Conservation (phyloP, 2,113 vertebrate species). For the Erpornis zantholeuca region DNA sequence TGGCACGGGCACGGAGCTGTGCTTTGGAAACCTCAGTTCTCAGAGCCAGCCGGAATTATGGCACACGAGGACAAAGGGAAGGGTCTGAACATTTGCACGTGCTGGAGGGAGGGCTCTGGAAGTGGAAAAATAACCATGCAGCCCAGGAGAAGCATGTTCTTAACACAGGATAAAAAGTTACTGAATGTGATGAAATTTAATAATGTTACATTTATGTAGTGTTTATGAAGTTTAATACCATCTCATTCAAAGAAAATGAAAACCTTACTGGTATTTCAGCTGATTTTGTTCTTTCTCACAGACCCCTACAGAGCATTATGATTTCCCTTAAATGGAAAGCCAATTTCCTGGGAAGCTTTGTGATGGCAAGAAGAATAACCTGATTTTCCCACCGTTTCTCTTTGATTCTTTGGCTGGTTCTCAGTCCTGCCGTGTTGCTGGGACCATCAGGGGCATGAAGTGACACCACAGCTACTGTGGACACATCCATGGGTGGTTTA, state of each 20-base stretch:
- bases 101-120: not conserved
- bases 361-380: not conserved
- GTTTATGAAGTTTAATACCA: not conserved
- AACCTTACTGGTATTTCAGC: not conserved
- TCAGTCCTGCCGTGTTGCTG: not conserved
- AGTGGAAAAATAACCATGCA: not conserved
- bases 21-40: not conserved
- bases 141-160: not conserved
- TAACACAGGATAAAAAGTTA: not conserved
- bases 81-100: not conserved
- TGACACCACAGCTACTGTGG: not conserved
- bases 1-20: not conserved
- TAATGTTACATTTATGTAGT: not conserved
- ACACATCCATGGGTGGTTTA: not conserved
- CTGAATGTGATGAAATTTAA: not conserved
- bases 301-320: not conserved
- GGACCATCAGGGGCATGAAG: not conserved
- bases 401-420: not conserved
- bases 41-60: accelerated
- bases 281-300: not conserved
- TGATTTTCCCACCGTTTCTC: not conserved
- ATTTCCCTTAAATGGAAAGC: not conserved
- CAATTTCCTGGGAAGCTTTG: not conserved
- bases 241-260: not conserved
- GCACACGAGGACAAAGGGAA: accelerated